A percentile compares a stretch with the other conserved stretches of the same genome.
Conservation (phyloP, 2,797 vertebrate genomes). For the Arrhamphus sclerolepis region DNA sequence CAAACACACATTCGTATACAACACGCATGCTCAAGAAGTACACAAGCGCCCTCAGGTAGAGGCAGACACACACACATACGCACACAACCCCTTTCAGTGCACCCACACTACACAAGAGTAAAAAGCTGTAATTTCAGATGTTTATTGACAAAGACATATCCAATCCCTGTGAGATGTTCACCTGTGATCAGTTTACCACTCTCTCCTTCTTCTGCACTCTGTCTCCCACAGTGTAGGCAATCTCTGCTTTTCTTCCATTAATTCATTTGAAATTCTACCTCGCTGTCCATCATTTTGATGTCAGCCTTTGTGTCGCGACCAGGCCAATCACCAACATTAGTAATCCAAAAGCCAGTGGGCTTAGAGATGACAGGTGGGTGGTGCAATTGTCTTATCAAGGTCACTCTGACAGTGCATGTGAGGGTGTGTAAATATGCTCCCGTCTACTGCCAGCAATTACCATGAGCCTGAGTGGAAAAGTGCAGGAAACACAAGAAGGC, state of each 20-base stretch:
- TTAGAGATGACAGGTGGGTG: conserved; percentile 40
- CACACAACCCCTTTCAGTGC: background rate
- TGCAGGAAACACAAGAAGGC: conserved; percentile 20
- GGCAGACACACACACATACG: conserved; percentile 9
- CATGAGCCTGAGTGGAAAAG: conserved; percentile 36
- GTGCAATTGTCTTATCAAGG: conserved; percentile 61
- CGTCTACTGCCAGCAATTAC: conserved; percentile 31
- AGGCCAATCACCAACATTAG: conserved; percentile 24
- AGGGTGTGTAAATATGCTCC: conserved; percentile 12
- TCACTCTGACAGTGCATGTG: conserved; percentile 41
- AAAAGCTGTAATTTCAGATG: conserved; percentile 74
- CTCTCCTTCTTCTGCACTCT: conserved; percentile 12
- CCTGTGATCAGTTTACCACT: conserved; percentile 55
- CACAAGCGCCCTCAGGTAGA: conserved; percentile 12
- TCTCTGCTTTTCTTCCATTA: conserved; percentile 9
- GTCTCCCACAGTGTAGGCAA: conserved; percentile 11
- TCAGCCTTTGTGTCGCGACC: conserved; percentile 17
- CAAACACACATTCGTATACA: conserved; percentile 19
- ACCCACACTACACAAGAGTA: conserved; percentile 8
- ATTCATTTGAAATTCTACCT: conserved; percentile 22
- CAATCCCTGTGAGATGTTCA: conserved; percentile 57
- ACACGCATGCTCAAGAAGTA: conserved; percentile 15
- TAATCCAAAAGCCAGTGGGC: conserved; percentile 6
- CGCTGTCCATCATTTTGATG: conserved; percentile 26
- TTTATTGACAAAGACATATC: conserved; percentile 70